These are phyloP conservation scores for Bucco capensis DNA, from an alignment of 2,113 vertebrate genomes.

Conservation along the genomic window DNA sequence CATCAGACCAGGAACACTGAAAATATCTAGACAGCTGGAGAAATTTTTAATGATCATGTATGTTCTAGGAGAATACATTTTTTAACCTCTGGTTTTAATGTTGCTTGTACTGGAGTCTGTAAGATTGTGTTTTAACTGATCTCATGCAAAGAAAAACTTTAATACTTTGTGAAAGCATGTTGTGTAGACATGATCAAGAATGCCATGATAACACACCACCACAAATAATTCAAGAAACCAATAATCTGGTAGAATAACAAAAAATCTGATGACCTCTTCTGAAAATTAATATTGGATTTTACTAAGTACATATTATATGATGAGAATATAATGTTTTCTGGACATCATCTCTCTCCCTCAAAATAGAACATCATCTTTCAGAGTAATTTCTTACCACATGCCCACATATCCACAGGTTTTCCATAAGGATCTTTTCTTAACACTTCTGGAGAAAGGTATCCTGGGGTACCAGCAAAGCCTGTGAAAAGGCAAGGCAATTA, in stretches of 20 bases:
- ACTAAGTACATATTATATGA: neutral
- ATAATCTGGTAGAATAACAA: neutral
- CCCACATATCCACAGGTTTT: slow-evolving; percentile 99
- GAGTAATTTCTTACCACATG: slow-evolving; percentile 84
- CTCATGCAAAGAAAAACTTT: neutral
- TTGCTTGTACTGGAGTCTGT: neutral
- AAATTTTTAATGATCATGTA: neutral
- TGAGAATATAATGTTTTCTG: neutral
- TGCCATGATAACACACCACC: neutral
- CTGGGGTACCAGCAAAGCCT: slow-evolving; percentile 97
- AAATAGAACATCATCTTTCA: neutral
- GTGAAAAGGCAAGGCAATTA: neutral
- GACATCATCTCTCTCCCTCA: neutral
- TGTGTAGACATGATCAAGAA: neutral
- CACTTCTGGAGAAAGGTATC: slow-evolving; percentile 95
- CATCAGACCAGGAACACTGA: neutral
- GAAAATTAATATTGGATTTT: neutral
- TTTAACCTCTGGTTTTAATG: neutral
- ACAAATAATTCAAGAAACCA: neutral
- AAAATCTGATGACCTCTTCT: neutral
- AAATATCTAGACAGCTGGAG: neutral
- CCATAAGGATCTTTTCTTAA: slow-evolving; percentile 96
- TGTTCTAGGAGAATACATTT: neutral
- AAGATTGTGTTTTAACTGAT: neutral
- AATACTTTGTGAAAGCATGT: neutral